Evolutionary conservation across 2,797 vertebrate genomes (phyloP).

Genomic region (Geotrypetes seraphini): DNA sequence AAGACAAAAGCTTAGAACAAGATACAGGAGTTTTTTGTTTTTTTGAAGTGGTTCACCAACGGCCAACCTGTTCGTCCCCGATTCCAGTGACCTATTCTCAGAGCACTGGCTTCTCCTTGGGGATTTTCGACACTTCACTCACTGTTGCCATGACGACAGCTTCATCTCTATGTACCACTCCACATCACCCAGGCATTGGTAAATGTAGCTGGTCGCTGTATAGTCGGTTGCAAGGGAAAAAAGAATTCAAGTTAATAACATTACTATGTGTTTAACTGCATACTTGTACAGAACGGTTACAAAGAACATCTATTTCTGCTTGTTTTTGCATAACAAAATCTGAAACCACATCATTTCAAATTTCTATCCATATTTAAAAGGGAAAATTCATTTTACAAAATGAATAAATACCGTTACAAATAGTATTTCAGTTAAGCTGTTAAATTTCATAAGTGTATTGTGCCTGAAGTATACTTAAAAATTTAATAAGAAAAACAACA

Average conservation of each 20-base stretch:
- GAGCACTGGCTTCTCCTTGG: constrained; percentile 98
- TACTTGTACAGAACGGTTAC: constrained; percentile 58
- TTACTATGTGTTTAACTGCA: constrained; percentile 37
- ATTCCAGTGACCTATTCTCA: constrained; percentile 97
- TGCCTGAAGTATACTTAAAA: no score
- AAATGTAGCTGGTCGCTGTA: constrained; percentile 99
- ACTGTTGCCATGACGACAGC: constrained; percentile 99
- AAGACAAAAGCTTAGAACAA: constrained; percentile 90
- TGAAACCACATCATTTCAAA: no score
- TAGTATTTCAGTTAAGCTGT: no score
- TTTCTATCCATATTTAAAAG: no score
- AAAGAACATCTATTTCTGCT: constrained; percentile 57
- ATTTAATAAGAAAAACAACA: no score
- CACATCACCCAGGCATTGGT: constrained; percentile 99
- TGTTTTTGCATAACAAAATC: constrained; percentile 18
- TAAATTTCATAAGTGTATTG: no score
- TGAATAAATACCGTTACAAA: no score
- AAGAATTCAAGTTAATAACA: constrained; percentile 98
- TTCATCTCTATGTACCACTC: constrained; percentile 99
- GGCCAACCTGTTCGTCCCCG: constrained; percentile 99
- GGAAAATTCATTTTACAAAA: no score
- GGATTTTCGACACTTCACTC: constrained; percentile 96
- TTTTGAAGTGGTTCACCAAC: constrained; percentile 93
- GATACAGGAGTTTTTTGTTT: constrained; percentile 98
- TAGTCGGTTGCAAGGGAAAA: constrained; percentile 99